A percentile compares a stretch with the other conserved stretches of the same genome.
Evolutionary conservation across 1,140 invertebrate species (phyloP).

Genomic region (Aphidius ervi): DNA sequence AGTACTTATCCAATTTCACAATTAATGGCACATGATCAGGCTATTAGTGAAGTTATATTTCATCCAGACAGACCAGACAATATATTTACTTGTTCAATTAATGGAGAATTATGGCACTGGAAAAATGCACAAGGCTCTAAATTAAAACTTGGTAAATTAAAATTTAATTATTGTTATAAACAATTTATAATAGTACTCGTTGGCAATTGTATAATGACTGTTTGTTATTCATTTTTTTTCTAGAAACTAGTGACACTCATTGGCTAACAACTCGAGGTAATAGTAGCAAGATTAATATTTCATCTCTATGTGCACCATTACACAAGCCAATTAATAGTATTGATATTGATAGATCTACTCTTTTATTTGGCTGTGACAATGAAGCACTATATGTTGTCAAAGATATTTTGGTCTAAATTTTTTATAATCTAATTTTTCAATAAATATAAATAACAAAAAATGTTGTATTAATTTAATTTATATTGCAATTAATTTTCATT

Average conservation of each 20-base stretch:
- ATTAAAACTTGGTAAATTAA: slow-evolving; percentile 38
- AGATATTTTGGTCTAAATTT: slow-evolving; percentile 50
- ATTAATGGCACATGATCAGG: slow-evolving; percentile 70
- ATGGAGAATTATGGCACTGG: slow-evolving; percentile 86
- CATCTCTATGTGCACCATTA: slow-evolving; percentile 64
- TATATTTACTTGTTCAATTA: slow-evolving; percentile 73
- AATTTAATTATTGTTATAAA: slow-evolving; percentile 5
- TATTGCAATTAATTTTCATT: no score
- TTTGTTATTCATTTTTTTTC: slow-evolving; percentile 9
- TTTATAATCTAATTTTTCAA: background rate
- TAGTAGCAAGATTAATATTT: slow-evolving; percentile 68
- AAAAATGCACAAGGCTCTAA: slow-evolving; percentile 54
- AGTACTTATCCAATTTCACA: slow-evolving; percentile 76
- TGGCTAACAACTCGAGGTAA: slow-evolving; percentile 65
- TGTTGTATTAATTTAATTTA: no score
- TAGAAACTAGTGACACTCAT: slow-evolving; percentile 53
- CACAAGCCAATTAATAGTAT: slow-evolving; percentile 76
- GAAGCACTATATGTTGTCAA: slow-evolving; percentile 76
- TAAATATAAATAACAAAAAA: no score
- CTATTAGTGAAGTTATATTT: slow-evolving; percentile 78
- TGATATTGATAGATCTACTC: slow-evolving; percentile 65
- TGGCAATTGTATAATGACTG: slow-evolving; percentile 12
- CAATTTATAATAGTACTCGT: slow-evolving; percentile 24
- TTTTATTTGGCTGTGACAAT: slow-evolving; percentile 78
- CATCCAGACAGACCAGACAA: slow-evolving; percentile 78